Percentiles rank a stretch among this genome's conserved stretches.
phyloP scores from a whole-genome alignment of 1,140 invertebrate species.

The Meloidogyne exigua region DNA sequence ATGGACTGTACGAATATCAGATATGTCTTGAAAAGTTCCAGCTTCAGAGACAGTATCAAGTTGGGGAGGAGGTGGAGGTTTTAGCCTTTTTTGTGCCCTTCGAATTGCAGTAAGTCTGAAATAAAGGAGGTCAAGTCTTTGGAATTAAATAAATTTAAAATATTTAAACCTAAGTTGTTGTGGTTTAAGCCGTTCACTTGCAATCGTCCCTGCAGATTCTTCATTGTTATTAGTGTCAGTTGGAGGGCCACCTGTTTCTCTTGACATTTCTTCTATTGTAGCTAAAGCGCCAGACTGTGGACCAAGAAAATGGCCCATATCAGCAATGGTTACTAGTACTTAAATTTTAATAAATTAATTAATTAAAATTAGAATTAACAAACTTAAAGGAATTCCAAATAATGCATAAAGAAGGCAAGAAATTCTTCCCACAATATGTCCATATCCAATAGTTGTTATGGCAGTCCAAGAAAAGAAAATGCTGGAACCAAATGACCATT shows the following conservation, averaged over 20 bases:
- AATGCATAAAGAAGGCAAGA: conserved; percentile 68
- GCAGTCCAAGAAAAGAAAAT: conserved; percentile 63
- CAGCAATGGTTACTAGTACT: conserved; percentile 67
- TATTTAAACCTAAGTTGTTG: neutral
- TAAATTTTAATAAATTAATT: conserved; percentile 66
- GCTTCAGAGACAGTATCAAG: conserved; percentile 59
- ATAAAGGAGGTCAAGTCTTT: too few species aligned
- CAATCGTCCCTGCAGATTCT: conserved; percentile 7
- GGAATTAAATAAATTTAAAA: neutral
- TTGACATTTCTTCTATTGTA: conserved; percentile 24
- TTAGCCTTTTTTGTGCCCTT: conserved; percentile 27
- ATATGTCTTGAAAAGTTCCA: conserved; percentile 63
- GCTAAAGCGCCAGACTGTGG: conserved; percentile 10
- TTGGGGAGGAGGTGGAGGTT: conserved; percentile 20
- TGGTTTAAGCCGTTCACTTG: conserved; percentile 8
- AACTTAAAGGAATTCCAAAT: conserved; percentile 66
- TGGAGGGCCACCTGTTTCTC: conserved; percentile 9
- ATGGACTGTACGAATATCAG: conserved; percentile 61
- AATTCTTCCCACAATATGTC: conserved; percentile 67
- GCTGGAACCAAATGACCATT: conserved; percentile 62
- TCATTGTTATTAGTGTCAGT: conserved; percentile 42
- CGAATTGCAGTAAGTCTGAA: conserved; percentile 29
- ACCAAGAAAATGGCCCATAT: conserved; percentile 65
- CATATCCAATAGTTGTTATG: conserved; percentile 61
- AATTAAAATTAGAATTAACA: too few species aligned